Evolutionary conservation across 1,140 invertebrate genomes (phyloP).

Genomic region (Callitettix versicolor): DNA sequence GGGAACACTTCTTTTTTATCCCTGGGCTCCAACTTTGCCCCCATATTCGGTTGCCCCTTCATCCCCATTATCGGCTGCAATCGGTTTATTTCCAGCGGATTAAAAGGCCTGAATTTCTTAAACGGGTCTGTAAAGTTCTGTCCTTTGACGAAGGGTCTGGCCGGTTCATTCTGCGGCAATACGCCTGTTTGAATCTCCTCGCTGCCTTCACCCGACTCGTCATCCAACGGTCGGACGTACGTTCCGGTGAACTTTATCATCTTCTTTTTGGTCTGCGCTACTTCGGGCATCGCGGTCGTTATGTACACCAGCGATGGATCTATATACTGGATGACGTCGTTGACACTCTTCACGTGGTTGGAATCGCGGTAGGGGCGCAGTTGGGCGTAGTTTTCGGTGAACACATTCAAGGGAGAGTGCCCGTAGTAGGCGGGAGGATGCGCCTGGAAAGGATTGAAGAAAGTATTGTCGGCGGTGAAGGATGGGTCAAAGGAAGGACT

Average conservation of each 20-base stretch:
- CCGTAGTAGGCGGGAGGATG: neutral
- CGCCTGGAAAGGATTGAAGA: too few relatives aligned
- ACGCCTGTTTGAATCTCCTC: neutral
- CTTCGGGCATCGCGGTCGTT: neutral
- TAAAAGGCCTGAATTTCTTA: slow-evolving; percentile 1
- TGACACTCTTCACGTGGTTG: neutral
- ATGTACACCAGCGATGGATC: neutral
- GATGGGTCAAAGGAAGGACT: too few relatives aligned
- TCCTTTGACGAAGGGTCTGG: slow-evolving; percentile 2
- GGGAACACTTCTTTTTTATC: neutral
- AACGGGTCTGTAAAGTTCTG: slow-evolving; percentile 3
- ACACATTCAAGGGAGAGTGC: neutral
- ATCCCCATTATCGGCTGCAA: neutral
- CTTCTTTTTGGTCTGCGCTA: neutral
- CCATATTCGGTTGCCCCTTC: too few relatives aligned
- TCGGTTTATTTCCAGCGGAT: slow-evolving; percentile 1
- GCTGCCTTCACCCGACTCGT: neutral
- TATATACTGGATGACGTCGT: neutral
- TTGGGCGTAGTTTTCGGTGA: slow-evolving; percentile 8
- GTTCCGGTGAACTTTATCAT: slow-evolving; percentile 1
- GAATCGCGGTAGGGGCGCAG: neutral
- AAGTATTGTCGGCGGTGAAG: too few relatives aligned
- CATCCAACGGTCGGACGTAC: neutral
- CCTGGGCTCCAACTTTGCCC: neutral
- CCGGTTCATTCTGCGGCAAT: neutral